phyloP scores from a whole-genome alignment of 2,797 vertebrate species.

The Sparus aurata region DNA sequence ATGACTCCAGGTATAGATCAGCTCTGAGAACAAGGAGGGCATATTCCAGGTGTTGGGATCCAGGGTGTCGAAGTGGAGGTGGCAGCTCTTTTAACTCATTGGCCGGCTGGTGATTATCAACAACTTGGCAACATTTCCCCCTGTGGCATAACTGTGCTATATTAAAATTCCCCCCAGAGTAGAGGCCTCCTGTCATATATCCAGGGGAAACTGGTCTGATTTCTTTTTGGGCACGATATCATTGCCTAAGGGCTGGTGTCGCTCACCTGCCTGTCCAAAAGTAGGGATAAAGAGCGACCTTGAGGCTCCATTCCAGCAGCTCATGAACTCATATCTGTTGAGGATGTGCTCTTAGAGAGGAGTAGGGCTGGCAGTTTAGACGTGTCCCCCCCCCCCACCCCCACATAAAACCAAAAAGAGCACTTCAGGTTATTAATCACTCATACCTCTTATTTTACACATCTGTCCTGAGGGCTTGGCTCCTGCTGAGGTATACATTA shows the following conservation, averaged over 20 bases:
- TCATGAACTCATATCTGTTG: slow-evolving; percentile 45
- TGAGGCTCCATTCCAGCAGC: slow-evolving; percentile 51
- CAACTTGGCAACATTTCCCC: slow-evolving; percentile 48
- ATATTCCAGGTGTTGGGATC: slow-evolving; percentile 11
- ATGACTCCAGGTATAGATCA: slow-evolving; percentile 30
- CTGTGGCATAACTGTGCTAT: slow-evolving; percentile 54
- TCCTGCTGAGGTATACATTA: slow-evolving; percentile 38
- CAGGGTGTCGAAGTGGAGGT: slow-evolving; percentile 13
- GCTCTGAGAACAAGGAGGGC: slow-evolving; percentile 37
- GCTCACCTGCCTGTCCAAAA: slow-evolving; percentile 53
- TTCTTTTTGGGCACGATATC: slow-evolving; percentile 40
- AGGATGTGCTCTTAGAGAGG: slow-evolving; percentile 41
- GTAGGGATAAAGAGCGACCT: slow-evolving; percentile 50
- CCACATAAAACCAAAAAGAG: slow-evolving; percentile 36
- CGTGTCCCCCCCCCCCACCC: background rate
- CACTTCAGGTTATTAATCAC: slow-evolving; percentile 58
- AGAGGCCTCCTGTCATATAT: slow-evolving; percentile 55
- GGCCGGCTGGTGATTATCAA: slow-evolving; percentile 51
- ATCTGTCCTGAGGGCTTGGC: slow-evolving; percentile 43
- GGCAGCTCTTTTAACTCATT: slow-evolving; percentile 36
- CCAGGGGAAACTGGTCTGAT: slow-evolving; percentile 37
- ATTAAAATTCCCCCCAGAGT: slow-evolving; percentile 45
- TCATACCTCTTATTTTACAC: slow-evolving; percentile 33
- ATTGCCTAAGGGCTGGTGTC: slow-evolving; percentile 47
- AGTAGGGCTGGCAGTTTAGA: slow-evolving; percentile 15